A percentile compares a stretch with the other conserved stretches of the same genome.
Conservation (phyloP, 2,797 vertebrate genomes). For the Meda fulgida region DNA sequence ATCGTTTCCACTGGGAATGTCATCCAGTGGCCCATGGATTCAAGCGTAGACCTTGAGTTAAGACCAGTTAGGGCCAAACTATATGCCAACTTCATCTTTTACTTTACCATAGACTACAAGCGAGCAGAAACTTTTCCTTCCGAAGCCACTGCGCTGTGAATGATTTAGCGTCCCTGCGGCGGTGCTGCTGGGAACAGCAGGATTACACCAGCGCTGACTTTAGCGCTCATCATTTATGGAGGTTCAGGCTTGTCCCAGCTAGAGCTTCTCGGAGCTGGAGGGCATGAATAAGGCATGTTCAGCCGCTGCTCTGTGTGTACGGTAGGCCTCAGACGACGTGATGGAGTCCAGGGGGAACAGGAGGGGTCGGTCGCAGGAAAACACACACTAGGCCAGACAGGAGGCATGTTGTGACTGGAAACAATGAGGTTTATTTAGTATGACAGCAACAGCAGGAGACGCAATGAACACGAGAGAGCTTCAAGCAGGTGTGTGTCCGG, state of each 20-base stretch:
- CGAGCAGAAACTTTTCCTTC: conserved; percentile 47
- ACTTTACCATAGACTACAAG: conserved; percentile 9
- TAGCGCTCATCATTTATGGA: conserved; percentile 64
- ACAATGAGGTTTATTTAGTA: conserved; percentile 44
- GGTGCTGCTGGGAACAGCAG: conserved; percentile 49
- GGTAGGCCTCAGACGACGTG: conserved; percentile 11
- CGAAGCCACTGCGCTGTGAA: conserved; percentile 58
- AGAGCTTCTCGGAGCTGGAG: conserved; percentile 47
- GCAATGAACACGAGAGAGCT: conserved; percentile 28
- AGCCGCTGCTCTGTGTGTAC: conserved; percentile 29
- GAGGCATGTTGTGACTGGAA: conserved; percentile 50
- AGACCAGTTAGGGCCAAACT: neutral
- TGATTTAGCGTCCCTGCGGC: conserved; percentile 65
- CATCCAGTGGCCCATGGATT: conserved; percentile 13
- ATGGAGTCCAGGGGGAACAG: conserved; percentile 20
- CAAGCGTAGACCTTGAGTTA: neutral
- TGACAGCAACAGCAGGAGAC: conserved; percentile 48
- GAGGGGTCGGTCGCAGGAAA: conserved; percentile 24
- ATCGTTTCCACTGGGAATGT: neutral
- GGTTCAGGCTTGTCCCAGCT: conserved; percentile 45
- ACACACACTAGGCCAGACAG: conserved; percentile 30
- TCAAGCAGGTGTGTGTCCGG: conserved; percentile 10
- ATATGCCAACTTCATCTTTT: conserved; percentile 10
- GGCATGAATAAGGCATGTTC: conserved; percentile 61
- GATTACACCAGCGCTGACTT: conserved; percentile 43